These are phyloP conservation scores for Hypomesus transpacificus DNA, from an alignment of 2,113 vertebrate genomes.

Conservation along the genomic window DNA sequence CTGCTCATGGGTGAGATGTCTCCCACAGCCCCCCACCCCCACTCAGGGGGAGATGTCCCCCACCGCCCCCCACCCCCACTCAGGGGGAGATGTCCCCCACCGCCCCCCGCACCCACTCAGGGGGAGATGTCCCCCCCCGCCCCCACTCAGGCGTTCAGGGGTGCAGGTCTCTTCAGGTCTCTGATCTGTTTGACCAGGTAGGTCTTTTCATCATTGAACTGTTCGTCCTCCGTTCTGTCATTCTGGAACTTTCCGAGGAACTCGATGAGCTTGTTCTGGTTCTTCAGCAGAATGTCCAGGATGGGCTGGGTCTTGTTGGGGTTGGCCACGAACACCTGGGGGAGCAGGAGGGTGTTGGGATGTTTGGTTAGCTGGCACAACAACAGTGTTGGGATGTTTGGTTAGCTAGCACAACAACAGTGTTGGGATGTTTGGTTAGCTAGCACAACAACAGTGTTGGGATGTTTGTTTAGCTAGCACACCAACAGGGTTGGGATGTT, in stretches of 20 bases:
- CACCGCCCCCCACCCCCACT: not conserved
- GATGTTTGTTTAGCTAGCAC: no score
- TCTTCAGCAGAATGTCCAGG: slow-evolving; percentile 97
- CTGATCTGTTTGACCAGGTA: slow-evolving; percentile 99
- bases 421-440: no score
- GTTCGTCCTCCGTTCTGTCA: slow-evolving; percentile 94
- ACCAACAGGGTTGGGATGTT: no score
- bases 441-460: no score
- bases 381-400: no score
- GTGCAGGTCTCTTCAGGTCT: slow-evolving; percentile 93
- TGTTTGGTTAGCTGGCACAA: not conserved
- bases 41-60: not conserved
- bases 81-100: not conserved
- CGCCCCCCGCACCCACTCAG: slow-evolving; percentile 62
- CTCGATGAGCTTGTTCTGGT: slow-evolving; percentile 96
- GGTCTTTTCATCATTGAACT: slow-evolving; percentile 98
- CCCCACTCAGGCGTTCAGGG: slow-evolving; percentile 86
- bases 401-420: no score
- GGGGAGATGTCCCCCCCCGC: slow-evolving; percentile 30
- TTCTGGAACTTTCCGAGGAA: slow-evolving; percentile 98
- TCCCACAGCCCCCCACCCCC: not conserved
- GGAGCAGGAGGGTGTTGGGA: not conserved
- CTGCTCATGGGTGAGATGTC: slow-evolving; percentile 72
- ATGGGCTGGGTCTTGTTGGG: slow-evolving; percentile 97
- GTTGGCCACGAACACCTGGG: slow-evolving; percentile 93